A percentile compares a stretch with the other conserved stretches of the same genome.
phyloP scores from a whole-genome alignment of 2,888 invertebrate genomes.

The Labia minor region DNA sequence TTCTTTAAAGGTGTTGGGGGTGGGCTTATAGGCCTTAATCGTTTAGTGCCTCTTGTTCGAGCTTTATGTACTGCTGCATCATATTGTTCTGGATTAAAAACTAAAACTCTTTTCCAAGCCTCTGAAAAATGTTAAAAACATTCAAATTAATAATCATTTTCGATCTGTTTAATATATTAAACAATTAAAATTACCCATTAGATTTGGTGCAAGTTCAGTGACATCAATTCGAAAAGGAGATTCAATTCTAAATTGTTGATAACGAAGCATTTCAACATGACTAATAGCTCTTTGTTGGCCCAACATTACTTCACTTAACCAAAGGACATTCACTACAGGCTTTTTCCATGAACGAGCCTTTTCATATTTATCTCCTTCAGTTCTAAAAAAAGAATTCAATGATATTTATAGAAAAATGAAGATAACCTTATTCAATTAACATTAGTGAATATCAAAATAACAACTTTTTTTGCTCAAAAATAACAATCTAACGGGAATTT shows the following conservation, averaged over 20 bases:
- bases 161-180: too few relatives aligned
- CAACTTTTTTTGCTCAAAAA: neutral
- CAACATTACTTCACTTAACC: slow-evolving; percentile 85
- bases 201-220: slow-evolving; percentile 62
- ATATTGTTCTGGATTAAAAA: neutral
- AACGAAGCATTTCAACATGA: slow-evolving; percentile 70
- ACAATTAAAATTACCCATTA: slow-evolving; percentile 60
- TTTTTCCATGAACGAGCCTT: slow-evolving; percentile 88
- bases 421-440: neutral
- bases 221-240: slow-evolving; percentile 81
- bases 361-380: slow-evolving; percentile 76
- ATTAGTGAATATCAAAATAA: slow-evolving; percentile 15
- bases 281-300: slow-evolving; percentile 51
- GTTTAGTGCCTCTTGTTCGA: neutral
- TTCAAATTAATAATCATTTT: too few relatives aligned
- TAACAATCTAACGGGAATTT: neutral
- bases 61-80: neutral
- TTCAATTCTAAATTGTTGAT: slow-evolving; percentile 71
- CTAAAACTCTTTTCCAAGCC: neutral
- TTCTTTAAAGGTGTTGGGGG: neutral
- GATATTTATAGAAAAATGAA: slow-evolving; percentile 16
- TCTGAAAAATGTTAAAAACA: neutral
- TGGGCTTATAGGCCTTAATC: neutral
- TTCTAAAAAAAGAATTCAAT: slow-evolving; percentile 40
- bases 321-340: slow-evolving; percentile 83